Conservation (phyloP, 2,113 vertebrate species). For the Ochotona princeps region DNA sequence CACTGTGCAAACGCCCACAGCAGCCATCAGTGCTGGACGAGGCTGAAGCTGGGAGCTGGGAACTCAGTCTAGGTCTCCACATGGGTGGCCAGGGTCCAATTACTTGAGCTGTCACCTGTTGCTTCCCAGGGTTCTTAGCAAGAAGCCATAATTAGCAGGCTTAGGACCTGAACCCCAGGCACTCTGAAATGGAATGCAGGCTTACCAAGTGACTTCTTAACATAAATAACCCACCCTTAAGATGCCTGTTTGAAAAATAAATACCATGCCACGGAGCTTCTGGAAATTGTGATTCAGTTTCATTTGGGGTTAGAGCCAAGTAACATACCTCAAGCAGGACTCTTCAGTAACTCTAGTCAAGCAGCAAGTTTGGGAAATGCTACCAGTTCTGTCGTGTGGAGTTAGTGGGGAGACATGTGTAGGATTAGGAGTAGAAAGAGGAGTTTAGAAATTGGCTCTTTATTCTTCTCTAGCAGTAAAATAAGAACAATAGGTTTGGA, state of each 20-base stretch:
- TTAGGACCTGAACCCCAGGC: too few relatives aligned
- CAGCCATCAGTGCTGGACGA: too few relatives aligned
- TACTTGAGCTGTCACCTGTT: too few relatives aligned
- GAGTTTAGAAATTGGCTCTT: background rate
- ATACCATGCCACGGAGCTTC: background rate
- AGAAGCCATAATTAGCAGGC: too few relatives aligned
- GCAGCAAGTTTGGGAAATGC: constrained; percentile 36
- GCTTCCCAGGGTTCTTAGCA: too few relatives aligned
- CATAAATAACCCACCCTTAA: background rate
- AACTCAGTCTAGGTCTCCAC: too few relatives aligned
- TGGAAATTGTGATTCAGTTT: constrained; percentile 59
- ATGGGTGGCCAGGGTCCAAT: too few relatives aligned
- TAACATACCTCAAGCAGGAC: constrained; percentile 23
- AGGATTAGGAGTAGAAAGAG: background rate
- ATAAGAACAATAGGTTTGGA: constrained; percentile 37
- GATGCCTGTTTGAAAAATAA: constrained; percentile 52
- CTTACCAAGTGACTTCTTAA: too few relatives aligned
- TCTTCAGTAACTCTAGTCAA: constrained; percentile 54
- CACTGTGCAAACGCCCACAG: too few relatives aligned
- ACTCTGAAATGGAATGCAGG: too few relatives aligned
- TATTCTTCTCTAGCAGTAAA: constrained; percentile 41
- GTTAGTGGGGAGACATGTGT: background rate
- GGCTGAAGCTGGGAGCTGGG: too few relatives aligned
- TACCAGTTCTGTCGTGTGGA: background rate
- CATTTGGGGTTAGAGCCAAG: background rate